These are phyloP conservation scores for Masnerella sp. DNA, from an alignment of 2,888 invertebrate genomes.

Conservation along the genomic window DNA sequence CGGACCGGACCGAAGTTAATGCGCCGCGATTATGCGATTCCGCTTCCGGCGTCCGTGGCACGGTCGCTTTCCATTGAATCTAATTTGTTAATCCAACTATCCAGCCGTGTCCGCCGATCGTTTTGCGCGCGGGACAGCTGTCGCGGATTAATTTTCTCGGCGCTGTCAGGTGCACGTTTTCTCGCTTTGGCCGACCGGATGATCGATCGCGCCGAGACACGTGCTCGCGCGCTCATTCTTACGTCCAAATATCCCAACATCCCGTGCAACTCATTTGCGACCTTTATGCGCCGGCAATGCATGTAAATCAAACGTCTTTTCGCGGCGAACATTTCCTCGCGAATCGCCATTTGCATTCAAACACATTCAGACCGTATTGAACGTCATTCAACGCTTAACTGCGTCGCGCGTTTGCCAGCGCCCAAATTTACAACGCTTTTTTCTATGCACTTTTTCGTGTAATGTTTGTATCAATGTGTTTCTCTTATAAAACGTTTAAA, in stretches of 20 bases:
- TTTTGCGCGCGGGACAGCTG: constrained; percentile 65
- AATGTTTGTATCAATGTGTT: no score
- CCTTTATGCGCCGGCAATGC: neutral
- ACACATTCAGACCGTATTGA: constrained; percentile 4
- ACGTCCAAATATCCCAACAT: constrained; percentile 11
- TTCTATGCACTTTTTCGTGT: no score
- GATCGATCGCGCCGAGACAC: constrained; percentile 45
- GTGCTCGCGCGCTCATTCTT: constrained; percentile 47
- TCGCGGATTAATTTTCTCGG: constrained; percentile 69
- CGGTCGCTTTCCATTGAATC: constrained; percentile 52
- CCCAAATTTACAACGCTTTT: no score
- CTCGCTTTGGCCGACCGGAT: constrained; percentile 44
- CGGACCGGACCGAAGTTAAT: constrained; percentile 45
- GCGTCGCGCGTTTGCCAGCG: no score
- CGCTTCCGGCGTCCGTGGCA: constrained; percentile 34
- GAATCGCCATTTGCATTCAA: constrained; percentile 22
- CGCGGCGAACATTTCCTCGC: no score
- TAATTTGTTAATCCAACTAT: constrained; percentile 60
- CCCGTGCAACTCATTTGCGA: neutral
- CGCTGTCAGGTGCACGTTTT: constrained; percentile 65
- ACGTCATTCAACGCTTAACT: constrained; percentile 11
- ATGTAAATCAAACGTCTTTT: neutral
- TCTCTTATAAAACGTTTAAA: no score
- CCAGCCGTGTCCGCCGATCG: constrained; percentile 51
- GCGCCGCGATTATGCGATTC: constrained; percentile 56